phyloP scores from a whole-genome alignment of 2,113 vertebrate genomes.

The Melanerpes formicivorus region DNA sequence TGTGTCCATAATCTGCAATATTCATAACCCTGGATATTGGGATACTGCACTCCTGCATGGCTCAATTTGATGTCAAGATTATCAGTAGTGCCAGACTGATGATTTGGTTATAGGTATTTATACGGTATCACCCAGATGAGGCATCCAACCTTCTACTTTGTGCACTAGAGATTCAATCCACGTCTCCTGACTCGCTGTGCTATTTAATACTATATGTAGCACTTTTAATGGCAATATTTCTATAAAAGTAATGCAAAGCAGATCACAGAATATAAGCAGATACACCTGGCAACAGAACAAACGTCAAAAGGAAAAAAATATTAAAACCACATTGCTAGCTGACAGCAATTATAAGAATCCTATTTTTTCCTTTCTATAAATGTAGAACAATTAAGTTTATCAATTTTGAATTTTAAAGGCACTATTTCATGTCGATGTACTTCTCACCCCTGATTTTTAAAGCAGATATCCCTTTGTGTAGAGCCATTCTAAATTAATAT shows the following conservation, averaged over 20 bases:
- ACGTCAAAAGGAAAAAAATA: constrained; percentile 63
- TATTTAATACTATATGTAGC: constrained; percentile 47
- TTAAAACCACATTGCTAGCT: constrained; percentile 68
- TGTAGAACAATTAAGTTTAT: neutral
- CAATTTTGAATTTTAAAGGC: neutral
- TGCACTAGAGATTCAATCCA: neutral
- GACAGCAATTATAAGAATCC: neutral
- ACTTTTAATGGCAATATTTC: constrained; percentile 51
- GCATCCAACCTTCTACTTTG: neutral
- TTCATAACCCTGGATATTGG: neutral
- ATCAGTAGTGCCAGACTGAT: neutral
- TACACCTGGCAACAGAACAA: constrained; percentile 69
- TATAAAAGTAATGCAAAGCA: constrained; percentile 61
- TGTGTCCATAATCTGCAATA: constrained; percentile 6
- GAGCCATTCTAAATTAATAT: neutral
- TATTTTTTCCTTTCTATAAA: constrained; percentile 9
- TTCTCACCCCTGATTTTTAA: neutral
- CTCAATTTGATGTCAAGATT: neutral
- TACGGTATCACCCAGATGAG: neutral
- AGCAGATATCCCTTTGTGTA: neutral
- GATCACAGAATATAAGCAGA: constrained; percentile 66
- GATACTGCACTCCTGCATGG: neutral
- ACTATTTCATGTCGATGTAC: neutral
- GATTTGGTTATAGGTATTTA: constrained; percentile 17
- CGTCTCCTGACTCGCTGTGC: constrained; percentile 39